phyloP scores from a whole-genome alignment of 1,140 invertebrate genomes.

The Dendroctonus valens region DNA sequence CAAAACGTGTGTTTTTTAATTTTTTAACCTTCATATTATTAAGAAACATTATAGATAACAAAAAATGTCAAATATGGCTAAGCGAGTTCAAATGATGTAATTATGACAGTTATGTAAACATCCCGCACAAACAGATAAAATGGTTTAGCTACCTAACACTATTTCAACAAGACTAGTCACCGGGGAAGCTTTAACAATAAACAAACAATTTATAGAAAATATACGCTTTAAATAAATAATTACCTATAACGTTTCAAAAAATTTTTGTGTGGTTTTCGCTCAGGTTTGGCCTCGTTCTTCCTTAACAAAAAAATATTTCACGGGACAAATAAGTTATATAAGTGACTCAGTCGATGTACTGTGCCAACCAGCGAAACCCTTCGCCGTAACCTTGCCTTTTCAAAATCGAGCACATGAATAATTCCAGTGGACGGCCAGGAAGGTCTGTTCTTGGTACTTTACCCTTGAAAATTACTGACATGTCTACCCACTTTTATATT shows the following conservation, averaged over 20 bases:
- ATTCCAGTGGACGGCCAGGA: slow-evolving; percentile 91
- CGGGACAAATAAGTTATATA: slow-evolving; percentile 17
- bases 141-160: slow-evolving; percentile 2
- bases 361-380: slow-evolving; percentile 98
- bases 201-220: neutral
- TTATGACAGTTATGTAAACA: too few relatives aligned
- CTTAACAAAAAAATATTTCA: slow-evolving; percentile 2
- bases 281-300: neutral
- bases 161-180: neutral
- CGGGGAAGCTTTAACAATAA: neutral
- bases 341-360: slow-evolving; percentile 88
- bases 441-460: slow-evolving; percentile 86
- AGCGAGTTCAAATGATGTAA: too few relatives aligned
- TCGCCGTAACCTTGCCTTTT: slow-evolving; percentile 99
- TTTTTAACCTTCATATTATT: slow-evolving; percentile 3
- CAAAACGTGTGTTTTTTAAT: neutral
- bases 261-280: neutral
- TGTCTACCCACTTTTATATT: too few relatives aligned
- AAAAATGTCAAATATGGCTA: neutral
- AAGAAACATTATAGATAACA: slow-evolving; percentile 25
- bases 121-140: neutral
- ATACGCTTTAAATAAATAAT: neutral
- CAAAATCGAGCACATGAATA: slow-evolving; percentile 99
- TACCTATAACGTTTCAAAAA: slow-evolving; percentile 5
- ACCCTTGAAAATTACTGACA: slow-evolving; percentile 63